Evolutionary conservation across 2,888 invertebrate species (phyloP).

Genomic region (Acanthosoma haemorrhoidale): DNA sequence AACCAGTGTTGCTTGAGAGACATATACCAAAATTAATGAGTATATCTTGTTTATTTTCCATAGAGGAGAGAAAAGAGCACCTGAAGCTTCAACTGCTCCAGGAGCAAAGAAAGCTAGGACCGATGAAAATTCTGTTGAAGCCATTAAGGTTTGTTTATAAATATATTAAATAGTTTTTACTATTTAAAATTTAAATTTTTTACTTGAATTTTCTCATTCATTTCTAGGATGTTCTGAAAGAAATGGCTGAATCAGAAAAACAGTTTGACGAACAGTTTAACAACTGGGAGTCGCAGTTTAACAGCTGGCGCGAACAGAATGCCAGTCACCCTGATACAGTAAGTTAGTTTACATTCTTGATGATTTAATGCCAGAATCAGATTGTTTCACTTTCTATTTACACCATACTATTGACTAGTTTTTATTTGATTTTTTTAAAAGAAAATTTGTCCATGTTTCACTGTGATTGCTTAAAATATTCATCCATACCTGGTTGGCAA

Average conservation of each 20-base stretch:
- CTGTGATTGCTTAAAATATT: too few relatives aligned
- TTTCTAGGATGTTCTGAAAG: constrained; percentile 40
- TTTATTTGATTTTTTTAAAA: too few relatives aligned
- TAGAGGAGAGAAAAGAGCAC: constrained; percentile 31
- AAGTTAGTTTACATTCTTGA: constrained; percentile 40
- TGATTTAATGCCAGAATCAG: neutral
- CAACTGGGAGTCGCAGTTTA: constrained; percentile 87
- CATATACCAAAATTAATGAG: neutral
- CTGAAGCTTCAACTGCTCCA: constrained; percentile 14
- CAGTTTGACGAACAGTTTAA: constrained; percentile 83
- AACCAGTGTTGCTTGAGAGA: too few relatives aligned
- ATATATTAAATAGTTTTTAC: neutral
- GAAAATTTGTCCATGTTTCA: too few relatives aligned
- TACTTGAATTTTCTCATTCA: neutral
- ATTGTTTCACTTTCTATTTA: too few relatives aligned
- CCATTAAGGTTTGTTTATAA: neutral
- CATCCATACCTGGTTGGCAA: too few relatives aligned
- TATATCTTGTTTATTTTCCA: neutral
- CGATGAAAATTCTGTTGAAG: constrained; percentile 22
- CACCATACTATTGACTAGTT: too few relatives aligned
- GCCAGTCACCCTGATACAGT: constrained; percentile 85
- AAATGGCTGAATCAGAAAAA: constrained; percentile 61
- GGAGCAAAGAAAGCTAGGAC: constrained; percentile 32
- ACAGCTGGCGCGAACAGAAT: constrained; percentile 86
- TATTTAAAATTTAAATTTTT: too few relatives aligned